Evolutionary conservation across 2,888 invertebrate species (phyloP).

Genomic region (Torymus auratus): DNA sequence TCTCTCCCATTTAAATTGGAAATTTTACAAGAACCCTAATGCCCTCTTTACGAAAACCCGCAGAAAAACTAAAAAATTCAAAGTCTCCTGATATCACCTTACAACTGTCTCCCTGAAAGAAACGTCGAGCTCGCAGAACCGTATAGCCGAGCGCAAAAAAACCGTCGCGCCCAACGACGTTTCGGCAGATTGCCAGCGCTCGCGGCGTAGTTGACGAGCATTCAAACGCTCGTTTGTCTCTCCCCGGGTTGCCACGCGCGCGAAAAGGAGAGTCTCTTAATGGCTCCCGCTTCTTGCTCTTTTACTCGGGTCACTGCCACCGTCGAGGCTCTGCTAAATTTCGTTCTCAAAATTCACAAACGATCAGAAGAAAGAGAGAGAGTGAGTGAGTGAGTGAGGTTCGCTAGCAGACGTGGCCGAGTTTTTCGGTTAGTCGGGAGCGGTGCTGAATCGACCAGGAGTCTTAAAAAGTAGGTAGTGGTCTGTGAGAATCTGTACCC

Average conservation of each 20-base stretch:
- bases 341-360: conserved; percentile 42
- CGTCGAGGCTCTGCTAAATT: conserved; percentile 6
- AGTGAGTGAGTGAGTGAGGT: neutral
- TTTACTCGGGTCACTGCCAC: neutral
- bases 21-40: no score
- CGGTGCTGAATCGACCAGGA: no score
- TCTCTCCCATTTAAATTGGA: no score
- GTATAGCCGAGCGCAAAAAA: neutral
- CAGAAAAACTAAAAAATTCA: no score
- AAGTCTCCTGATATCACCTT: no score
- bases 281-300: conserved; percentile 24
- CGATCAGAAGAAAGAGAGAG: conserved; percentile 9
- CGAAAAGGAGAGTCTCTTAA: conserved; percentile 38
- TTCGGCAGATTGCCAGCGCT: conserved; percentile 38
- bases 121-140: neutral
- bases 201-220: conserved; percentile 62
- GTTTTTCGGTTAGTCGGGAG: neutral
- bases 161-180: neutral
- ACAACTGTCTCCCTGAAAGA: neutral
- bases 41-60: no score
- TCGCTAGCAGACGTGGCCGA: neutral
- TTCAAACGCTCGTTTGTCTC: conserved; percentile 69
- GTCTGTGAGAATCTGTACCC: no score
- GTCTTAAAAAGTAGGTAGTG: no score
- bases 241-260: conserved; percentile 35